These are phyloP conservation scores for Ochotona curzoniae DNA, from an alignment of 2,113 vertebrate species.

Conservation along the genomic window DNA sequence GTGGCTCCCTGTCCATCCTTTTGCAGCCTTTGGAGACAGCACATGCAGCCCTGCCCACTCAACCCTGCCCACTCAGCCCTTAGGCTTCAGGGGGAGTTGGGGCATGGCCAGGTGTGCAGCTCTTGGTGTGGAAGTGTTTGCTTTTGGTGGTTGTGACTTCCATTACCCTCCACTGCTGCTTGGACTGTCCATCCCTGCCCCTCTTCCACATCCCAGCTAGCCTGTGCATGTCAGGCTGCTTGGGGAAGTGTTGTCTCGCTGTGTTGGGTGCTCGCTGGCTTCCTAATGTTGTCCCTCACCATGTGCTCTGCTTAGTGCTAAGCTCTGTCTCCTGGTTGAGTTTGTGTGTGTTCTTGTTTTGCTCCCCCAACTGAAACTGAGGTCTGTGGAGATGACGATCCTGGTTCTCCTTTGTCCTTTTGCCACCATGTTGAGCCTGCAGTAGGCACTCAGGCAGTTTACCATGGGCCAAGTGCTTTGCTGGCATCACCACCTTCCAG, in stretches of 20 bases:
- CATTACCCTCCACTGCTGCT: too few species aligned
- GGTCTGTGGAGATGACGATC: neutral
- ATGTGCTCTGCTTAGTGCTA: fast-evolving
- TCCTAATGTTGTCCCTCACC: neutral
- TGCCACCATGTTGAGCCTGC: fast-evolving
- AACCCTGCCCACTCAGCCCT: neutral
- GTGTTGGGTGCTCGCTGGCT: neutral
- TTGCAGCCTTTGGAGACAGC: neutral
- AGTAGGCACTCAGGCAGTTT: neutral
- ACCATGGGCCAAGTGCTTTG: fast-evolving
- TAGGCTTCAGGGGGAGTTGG: neutral
- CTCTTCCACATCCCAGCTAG: neutral
- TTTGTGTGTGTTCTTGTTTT: neutral
- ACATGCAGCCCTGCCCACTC: neutral
- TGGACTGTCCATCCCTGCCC: neutral
- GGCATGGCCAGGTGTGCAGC: neutral
- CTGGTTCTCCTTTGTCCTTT: neutral
- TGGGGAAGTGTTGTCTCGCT: neutral
- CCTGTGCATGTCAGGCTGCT: neutral
- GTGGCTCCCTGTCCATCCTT: neutral
- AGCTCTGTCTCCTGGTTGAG: neutral
- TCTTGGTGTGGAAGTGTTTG: neutral
- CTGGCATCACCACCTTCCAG: too few species aligned
- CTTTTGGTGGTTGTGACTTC: neutral
- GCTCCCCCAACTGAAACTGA: fast-evolving